A percentile compares a stretch with the other conserved stretches of the same genome.
These are phyloP conservation scores for Crenichthys baileyi DNA, from an alignment of 2,797 vertebrate genomes.

Conservation along the genomic window DNA sequence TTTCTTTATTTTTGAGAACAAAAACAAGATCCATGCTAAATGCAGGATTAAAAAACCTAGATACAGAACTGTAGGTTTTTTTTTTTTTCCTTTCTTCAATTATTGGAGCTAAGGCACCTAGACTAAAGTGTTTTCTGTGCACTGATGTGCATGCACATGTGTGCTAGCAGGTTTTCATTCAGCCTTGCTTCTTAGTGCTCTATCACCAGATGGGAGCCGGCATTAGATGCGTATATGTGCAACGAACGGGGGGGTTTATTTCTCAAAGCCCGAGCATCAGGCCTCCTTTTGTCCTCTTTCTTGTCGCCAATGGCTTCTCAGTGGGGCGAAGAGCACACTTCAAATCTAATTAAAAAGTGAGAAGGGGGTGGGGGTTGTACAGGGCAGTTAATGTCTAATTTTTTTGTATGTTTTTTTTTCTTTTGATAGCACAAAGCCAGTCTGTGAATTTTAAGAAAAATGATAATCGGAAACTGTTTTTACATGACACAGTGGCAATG, in stretches of 20 bases:
- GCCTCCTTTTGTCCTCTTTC: constrained; percentile 79
- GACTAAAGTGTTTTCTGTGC: constrained; percentile 34
- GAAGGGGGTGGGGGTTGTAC: constrained; percentile 8
- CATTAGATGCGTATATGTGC: constrained; percentile 25
- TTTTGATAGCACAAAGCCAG: background rate
- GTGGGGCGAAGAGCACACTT: constrained; percentile 73
- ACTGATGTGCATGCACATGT: constrained; percentile 30
- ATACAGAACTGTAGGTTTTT: background rate
- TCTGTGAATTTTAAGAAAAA: background rate
- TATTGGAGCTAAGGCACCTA: constrained; percentile 41
- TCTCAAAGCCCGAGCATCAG: constrained; percentile 62
- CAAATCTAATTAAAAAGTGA: constrained; percentile 79
- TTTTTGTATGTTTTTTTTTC: background rate
- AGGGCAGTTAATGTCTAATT: constrained; percentile 44
- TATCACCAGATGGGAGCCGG: constrained; percentile 79
- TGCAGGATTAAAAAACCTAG: background rate
- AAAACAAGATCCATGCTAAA: background rate
- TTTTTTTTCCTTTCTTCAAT: constrained; percentile 13
- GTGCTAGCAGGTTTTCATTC: constrained; percentile 61
- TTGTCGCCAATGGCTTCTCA: constrained; percentile 77
- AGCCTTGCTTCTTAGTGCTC: constrained; percentile 62
- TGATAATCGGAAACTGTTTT: background rate
- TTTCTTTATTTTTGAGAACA: background rate
- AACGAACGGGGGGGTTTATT: constrained; percentile 13
- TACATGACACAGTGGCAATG: background rate